Percentiles rank a stretch among this genome's conserved stretches.
phyloP scores from a whole-genome alignment of 2,797 vertebrate species.

The Sebastes hubbsi region DNA sequence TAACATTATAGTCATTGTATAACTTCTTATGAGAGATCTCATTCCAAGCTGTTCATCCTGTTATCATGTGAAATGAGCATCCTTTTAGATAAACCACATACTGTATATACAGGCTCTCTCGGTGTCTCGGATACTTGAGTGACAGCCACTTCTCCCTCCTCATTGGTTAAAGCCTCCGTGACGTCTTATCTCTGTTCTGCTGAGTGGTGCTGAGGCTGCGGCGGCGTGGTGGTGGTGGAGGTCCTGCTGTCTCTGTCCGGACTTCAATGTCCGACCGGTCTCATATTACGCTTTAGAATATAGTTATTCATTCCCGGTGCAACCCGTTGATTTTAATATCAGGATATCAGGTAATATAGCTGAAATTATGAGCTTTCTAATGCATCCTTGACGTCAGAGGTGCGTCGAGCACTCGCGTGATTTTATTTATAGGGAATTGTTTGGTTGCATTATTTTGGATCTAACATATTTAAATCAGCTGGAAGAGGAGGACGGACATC shows the following conservation, averaged over 20 bases:
- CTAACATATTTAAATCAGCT: neutral
- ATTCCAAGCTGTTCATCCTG: too few species aligned
- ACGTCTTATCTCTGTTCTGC: conserved; percentile 32
- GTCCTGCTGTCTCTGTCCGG: conserved; percentile 13
- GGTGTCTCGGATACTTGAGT: conserved; percentile 26
- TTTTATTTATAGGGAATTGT: neutral
- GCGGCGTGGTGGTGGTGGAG: conserved; percentile 15
- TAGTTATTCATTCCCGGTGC: neutral
- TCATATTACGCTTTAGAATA: neutral
- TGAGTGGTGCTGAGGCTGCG: conserved; percentile 29
- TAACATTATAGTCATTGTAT: too few species aligned
- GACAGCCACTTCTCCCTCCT: conserved; percentile 1
- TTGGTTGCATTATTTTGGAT: conserved; percentile 27
- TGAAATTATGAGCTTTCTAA: neutral
- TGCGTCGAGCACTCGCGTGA: neutral
- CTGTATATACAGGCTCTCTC: neutral
- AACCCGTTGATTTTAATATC: neutral
- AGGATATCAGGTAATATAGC: neutral
- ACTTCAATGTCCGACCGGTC: conserved; percentile 29
- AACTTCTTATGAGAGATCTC: too few species aligned
- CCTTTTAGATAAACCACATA: too few species aligned
- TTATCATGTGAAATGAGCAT: too few species aligned
- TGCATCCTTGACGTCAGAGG: neutral
- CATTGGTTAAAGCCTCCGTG: conserved; percentile 62
- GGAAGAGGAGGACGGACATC: conserved; percentile 20